Conservation (phyloP, 2,888 invertebrate genomes). For the Autographa pulchrina region DNA sequence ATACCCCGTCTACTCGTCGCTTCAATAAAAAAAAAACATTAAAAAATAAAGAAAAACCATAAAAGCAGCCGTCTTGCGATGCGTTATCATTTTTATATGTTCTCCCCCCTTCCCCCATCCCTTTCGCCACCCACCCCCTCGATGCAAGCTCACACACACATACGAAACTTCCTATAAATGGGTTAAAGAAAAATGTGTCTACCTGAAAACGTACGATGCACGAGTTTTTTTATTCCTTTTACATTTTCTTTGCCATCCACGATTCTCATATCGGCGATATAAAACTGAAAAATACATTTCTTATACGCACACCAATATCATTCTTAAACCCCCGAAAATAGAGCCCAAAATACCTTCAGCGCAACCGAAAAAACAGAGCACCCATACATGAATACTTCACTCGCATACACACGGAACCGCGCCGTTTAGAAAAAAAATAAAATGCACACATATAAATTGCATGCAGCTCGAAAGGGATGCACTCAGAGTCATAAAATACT, state of each 20-base stretch:
- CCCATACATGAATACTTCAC: constrained; percentile 78
- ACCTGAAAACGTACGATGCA: constrained; percentile 89
- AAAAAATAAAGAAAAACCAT: constrained; percentile 89
- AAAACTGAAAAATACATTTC: constrained; percentile 89
- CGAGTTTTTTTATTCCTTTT: constrained; percentile 86
- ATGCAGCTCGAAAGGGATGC: constrained; percentile 89
- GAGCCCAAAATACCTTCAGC: constrained; percentile 60
- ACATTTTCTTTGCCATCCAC: constrained; percentile 89
- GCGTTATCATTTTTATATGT: constrained; percentile 90
- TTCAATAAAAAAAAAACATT: constrained; percentile 86
- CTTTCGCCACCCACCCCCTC: constrained; percentile 72
- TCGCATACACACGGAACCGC: constrained; percentile 77
- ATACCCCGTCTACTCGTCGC: constrained; percentile 61
- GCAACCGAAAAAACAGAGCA: constrained; percentile 79
- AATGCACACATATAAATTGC: constrained; percentile 88
- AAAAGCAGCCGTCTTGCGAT: constrained; percentile 89
- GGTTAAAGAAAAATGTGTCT: constrained; percentile 90
- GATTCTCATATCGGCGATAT: constrained; percentile 89
- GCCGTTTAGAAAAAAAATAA: constrained; percentile 88
- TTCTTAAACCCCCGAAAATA: constrained; percentile 52
- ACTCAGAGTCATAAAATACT: constrained; percentile 89
- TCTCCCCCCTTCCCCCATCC: constrained; percentile 75
- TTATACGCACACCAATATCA: constrained; percentile 65
- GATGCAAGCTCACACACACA: constrained; percentile 79
- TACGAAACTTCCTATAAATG: constrained; percentile 84